Evolutionary conservation across 2,888 invertebrate genomes (phyloP), one percentile per base, ranked within the genome.

Genomic region (Platerodrilus igneus): DNA sequence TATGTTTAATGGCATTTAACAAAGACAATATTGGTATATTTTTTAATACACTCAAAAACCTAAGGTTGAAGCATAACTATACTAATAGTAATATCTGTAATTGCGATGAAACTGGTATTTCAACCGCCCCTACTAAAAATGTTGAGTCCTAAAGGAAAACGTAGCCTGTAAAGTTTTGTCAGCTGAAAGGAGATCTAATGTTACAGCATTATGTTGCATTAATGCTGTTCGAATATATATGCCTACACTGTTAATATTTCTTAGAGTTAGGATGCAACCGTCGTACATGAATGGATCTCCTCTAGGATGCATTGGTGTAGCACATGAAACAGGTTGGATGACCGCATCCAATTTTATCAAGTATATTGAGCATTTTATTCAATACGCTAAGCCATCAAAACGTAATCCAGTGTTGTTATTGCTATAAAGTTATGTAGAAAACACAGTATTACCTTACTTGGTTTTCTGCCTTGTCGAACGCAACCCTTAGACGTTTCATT

Each of bases 211-310:
- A 18, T 50, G 55, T 37, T 57, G 56, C 18, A 56, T 61, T 21
- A 55, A 51, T 45, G 60, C 62, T 2, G 37, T 19, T 41, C 62
- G 60, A 19, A 53, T 50, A 37, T 47, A 44, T 17, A 25, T 64
- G 27, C 61, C 62, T 11, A 65, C 65, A 4, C 50, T 53, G 9
- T 50, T 66, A 13, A 49, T 66, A 36, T 66, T 63, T 50, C n/a
- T n/a, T n/a, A n/a, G n/a, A n/a, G n/a, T n/a, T n/a, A n/a, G n/a
- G n/a, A 34, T 35, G 23, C 27, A 41, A 20, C 26, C 35, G 11
- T 50, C 56, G 21, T 57, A 65, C 49, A 32, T 66, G n/a, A 37
- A 50, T 19, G 56, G 55, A 43, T 61, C 62, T 28, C 64, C 62
- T 23, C 20, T 53, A 30, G 67, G 64, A 23, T 55, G 46, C 41